phyloP scores from a whole-genome alignment of 2,888 invertebrate species.

The Lumbricus terrestris region DNA sequence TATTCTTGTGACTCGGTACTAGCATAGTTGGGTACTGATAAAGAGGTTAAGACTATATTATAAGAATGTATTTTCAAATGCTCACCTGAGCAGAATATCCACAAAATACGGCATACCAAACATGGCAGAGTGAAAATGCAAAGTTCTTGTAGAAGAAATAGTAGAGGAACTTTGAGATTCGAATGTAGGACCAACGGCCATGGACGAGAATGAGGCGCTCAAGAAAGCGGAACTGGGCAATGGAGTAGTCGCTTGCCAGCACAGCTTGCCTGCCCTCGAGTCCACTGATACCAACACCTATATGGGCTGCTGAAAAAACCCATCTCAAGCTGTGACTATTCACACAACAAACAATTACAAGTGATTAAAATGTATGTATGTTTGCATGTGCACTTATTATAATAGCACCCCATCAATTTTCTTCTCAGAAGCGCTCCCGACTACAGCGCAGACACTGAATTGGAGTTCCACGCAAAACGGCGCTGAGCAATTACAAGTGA shows the following conservation, averaged over 20 bases:
- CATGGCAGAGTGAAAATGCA: constrained; percentile 97
- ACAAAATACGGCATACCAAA: constrained; percentile 99
- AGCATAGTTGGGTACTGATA: too few species aligned
- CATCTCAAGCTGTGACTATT: not conserved
- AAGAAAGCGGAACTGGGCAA: constrained; percentile 84
- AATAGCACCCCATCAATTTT: too few species aligned
- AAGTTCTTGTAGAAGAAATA: constrained; percentile 99
- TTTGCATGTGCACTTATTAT: too few species aligned
- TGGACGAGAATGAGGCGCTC: constrained; percentile 85
- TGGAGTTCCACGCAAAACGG: too few species aligned
- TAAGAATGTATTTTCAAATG: not conserved
- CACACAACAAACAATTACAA: not conserved
- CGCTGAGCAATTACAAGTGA: too few species aligned
- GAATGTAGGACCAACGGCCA: constrained; percentile 88
- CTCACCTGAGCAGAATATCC: constrained; percentile 88
- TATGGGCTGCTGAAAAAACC: constrained; percentile 76
- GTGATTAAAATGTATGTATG: not conserved
- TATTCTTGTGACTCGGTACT: too few species aligned
- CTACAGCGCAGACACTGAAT: too few species aligned
- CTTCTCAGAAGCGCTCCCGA: too few species aligned
- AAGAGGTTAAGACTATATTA: not conserved
- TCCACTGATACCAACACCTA: constrained; percentile 74
- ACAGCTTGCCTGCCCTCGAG: constrained; percentile 93
- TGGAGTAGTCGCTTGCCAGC: constrained; percentile 96
- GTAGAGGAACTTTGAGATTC: constrained; percentile 88